Percentiles rank a stretch among this genome's conserved stretches.
phyloP scores from a whole-genome alignment of 2,888 invertebrate species.

The Leucania comma region DNA sequence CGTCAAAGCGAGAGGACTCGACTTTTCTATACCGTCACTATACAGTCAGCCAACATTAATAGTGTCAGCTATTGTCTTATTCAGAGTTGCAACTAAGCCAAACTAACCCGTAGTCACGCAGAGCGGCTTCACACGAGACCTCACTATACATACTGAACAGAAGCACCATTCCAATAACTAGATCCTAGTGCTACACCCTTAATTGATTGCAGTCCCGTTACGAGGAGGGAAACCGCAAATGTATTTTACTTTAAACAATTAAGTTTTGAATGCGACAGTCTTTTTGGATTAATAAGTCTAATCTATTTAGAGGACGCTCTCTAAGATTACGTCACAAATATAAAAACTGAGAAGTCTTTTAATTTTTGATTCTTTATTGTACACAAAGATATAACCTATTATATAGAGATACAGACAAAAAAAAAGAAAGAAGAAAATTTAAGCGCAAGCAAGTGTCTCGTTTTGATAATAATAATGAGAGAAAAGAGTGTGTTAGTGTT shows the following conservation, averaged over 20 bases:
- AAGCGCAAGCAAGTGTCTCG: conserved; percentile 27
- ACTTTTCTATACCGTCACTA: conserved; percentile 53
- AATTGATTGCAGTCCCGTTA: conserved; percentile 70
- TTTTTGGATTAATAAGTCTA: conserved; percentile 50
- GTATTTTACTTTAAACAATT: conserved; percentile 63
- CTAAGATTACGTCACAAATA: conserved; percentile 23
- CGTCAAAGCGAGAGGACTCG: conserved; percentile 41
- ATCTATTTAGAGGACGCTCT: conserved; percentile 38
- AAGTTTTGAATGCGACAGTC: conserved; percentile 42
- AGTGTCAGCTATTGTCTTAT: conserved; percentile 64
- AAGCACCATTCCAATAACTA: conserved; percentile 66
- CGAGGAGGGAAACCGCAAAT: conserved; percentile 58
- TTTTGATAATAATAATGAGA: conserved; percentile 23
- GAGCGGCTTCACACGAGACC: conserved; percentile 48
- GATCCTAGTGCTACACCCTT: conserved; percentile 64
- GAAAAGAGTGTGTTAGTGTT: too few species aligned
- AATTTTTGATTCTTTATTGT: too few species aligned
- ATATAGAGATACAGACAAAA: too few species aligned
- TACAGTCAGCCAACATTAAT: conserved; percentile 61
- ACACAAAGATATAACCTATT: too few species aligned
- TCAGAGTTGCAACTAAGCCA: conserved; percentile 68
- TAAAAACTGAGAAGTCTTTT: conserved; percentile 36
- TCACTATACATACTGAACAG: conserved; percentile 55
- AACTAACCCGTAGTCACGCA: conserved; percentile 63
- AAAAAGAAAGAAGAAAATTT: too few species aligned